Conservation (phyloP, 2,888 invertebrate genomes). For the Drosophila mercatorum region DNA sequence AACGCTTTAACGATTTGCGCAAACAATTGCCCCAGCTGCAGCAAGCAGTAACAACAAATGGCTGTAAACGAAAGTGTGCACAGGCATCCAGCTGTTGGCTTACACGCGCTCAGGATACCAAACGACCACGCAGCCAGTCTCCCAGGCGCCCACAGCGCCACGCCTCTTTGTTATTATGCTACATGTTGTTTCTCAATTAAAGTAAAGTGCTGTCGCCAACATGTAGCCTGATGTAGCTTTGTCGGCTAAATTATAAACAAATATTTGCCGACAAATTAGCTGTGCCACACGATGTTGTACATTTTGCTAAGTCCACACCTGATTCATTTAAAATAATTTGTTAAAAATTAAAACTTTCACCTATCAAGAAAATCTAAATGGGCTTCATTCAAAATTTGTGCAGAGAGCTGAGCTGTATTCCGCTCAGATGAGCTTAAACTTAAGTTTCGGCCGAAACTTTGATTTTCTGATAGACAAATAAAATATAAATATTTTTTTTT, state of each 20-base stretch:
- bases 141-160: conserved; percentile 5
- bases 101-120: conserved; percentile 4
- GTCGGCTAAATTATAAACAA: conserved; percentile 23
- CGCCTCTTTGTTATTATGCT: conserved; percentile 15
- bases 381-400: background rate
- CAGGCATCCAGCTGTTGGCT: conserved; percentile 23
- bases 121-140: background rate
- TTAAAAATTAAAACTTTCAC: background rate
- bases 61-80: conserved; percentile 25
- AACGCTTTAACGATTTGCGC: conserved; percentile 78
- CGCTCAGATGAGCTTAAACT: background rate
- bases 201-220: conserved; percentile 35
- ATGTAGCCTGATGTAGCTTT: conserved; percentile 3
- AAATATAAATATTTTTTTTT: background rate
- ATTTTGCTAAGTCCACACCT: background rate
- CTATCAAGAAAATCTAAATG: background rate
- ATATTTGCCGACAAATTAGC: conserved; percentile 24
- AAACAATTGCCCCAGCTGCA: conserved; percentile 71
- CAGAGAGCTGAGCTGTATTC: background rate
- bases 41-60: conserved; percentile 40
- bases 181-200: conserved; percentile 57
- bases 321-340: background rate
- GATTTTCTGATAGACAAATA: too few species aligned
- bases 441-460: background rate
- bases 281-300: background rate